Base-by-base conservation (phyloP, 2,888 invertebrate species). In the Lysandra coridon region DNA sequence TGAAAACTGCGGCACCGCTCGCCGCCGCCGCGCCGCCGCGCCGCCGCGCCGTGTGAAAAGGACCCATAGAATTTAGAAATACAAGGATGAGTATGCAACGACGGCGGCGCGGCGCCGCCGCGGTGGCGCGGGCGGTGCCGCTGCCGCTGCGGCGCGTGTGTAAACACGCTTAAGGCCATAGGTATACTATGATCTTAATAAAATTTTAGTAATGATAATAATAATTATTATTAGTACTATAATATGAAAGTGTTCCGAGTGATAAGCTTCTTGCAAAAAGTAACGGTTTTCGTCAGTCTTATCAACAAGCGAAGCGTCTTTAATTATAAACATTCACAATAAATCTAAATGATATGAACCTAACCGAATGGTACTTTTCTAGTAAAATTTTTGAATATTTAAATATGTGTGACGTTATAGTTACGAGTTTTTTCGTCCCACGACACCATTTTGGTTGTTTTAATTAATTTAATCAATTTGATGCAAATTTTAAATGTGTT, bases 271-370 rank as follows among this genome's bases (percentile, higher is more conserved):
- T 33, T 69, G 69, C 33, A 37, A 69, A 69, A 69, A 69, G 69
- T 69, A 69, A 69, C 69, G 17, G 69, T 69, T 33, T 69, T 69
- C 30, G 64, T 69, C 14, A 33, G 69, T 33, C 33, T 69, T 69
- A 69, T 69, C 69, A 69, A 37, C 17, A 69, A 37, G 30, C 30
- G 64, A 30, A 14, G 64, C 64, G 64, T 64, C 64, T 64, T 64
- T 64, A 33, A 69, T 37, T 69, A 69, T 33, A 69, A 69, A 69
- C 69, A 69, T 33, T 69, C 17, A 69, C 17, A 69, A 69, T 33
- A 33, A 37, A 30, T 69, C 30, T 69, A 10, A 30, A 64, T 30
- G 64, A 17, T 37, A 69, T 69, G 14, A 62, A 23, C 62, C 23
- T 33, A 37, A 30, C 33, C 69, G 33, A 69, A 69, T 69, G 10